Evolutionary conservation across 2,113 vertebrate species (phyloP).

Genomic region (Percopsis transmontana): DNA sequence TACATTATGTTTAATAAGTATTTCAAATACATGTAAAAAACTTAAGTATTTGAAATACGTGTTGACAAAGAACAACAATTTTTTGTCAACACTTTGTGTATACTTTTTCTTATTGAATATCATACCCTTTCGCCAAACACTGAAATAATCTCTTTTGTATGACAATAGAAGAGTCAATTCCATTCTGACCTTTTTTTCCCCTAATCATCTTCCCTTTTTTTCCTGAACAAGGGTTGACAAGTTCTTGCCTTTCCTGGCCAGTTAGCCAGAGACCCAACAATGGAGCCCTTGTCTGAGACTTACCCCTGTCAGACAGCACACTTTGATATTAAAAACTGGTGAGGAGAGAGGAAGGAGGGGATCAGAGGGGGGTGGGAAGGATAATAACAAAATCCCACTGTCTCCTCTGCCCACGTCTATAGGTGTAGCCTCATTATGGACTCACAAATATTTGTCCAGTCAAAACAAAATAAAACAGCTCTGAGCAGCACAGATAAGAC

Average conservation of each 20-base stretch:
- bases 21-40: too few relatives aligned
- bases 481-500: slow-evolving; percentile 58
- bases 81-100: slow-evolving; percentile 59
- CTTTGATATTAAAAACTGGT: slow-evolving; percentile 83
- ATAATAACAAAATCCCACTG: slow-evolving; percentile 82
- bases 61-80: slow-evolving; percentile 64
- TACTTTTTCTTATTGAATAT: slow-evolving; percentile 80
- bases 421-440: slow-evolving; percentile 80
- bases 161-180: slow-evolving; percentile 50
- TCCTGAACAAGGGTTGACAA: slow-evolving; percentile 72
- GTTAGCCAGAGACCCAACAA: slow-evolving; percentile 68
- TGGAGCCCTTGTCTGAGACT: slow-evolving; percentile 58
- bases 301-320: slow-evolving; percentile 76
- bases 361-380: slow-evolving; percentile 44
- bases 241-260: slow-evolving; percentile 73
- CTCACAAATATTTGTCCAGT: slow-evolving; percentile 81
- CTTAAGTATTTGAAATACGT: too few relatives aligned
- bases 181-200: slow-evolving; percentile 39
- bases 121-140: slow-evolving; percentile 69
- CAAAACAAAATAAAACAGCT: slow-evolving; percentile 79
- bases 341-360: slow-evolving; percentile 21
- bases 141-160: slow-evolving; percentile 74
- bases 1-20: not conserved
- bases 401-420: slow-evolving; percentile 72
- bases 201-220: slow-evolving; percentile 62